Evolutionary conservation across 1,140 invertebrate genomes (phyloP).

Genomic region (Oedothorax gibbosus): DNA sequence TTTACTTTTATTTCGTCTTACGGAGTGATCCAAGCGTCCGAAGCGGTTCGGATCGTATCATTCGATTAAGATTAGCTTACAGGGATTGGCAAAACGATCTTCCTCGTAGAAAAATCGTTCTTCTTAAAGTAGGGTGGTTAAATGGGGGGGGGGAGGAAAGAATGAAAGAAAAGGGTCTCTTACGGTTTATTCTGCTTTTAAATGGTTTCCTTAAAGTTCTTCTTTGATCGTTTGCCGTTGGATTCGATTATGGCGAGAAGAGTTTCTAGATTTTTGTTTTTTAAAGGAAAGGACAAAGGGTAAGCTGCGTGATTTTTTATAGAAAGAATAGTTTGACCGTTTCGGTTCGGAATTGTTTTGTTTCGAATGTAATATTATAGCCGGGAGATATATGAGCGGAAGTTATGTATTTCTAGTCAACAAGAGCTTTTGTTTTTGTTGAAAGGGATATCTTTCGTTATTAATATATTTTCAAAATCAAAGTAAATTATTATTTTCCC

Average conservation of each 20-base stretch:
- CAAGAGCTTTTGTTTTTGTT: no score
- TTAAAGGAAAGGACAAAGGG: no score
- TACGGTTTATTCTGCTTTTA: slow-evolving; percentile 40
- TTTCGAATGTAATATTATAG: no score
- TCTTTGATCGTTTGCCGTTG: slow-evolving; percentile 28
- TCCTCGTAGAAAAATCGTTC: slow-evolving; percentile 19
- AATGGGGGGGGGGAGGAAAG: background rate
- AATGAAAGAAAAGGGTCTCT: background rate
- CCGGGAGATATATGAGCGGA: no score
- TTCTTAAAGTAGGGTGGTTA: background rate
- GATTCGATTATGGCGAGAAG: slow-evolving; percentile 46
- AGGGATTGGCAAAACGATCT: slow-evolving; percentile 57
- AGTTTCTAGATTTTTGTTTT: background rate
- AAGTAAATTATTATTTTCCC: no score
- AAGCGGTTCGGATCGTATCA: slow-evolving; percentile 50
- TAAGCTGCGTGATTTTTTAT: no score
- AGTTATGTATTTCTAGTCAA: no score
- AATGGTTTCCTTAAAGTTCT: slow-evolving; percentile 47
- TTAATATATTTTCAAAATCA: no score
- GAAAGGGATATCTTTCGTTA: no score
- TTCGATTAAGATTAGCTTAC: slow-evolving; percentile 58
- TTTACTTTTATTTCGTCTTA: slow-evolving; percentile 7
- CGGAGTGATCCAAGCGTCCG: slow-evolving; percentile 37
- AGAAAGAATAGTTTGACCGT: no score
- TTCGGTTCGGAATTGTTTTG: no score